Evolutionary conservation across 2,888 invertebrate genomes (phyloP).

Genomic region (Xanthostigma xanthostigma): DNA sequence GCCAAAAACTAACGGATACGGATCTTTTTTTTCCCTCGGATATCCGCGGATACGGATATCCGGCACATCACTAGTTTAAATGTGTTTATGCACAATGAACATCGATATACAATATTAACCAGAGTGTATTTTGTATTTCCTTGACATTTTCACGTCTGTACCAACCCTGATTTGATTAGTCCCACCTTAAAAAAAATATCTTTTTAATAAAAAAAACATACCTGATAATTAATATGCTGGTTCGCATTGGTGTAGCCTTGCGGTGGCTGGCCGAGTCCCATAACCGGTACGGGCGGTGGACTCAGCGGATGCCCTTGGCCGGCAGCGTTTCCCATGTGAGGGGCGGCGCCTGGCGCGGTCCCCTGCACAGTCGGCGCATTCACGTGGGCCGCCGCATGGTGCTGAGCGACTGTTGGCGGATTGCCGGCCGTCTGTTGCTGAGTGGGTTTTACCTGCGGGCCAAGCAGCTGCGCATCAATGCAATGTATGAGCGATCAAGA

Average conservation of each 20-base stretch:
- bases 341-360: conserved; percentile 23
- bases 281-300: conserved; percentile 45
- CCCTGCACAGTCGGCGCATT: conserved; percentile 21
- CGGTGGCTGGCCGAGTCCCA: conserved; percentile 35
- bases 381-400: conserved; percentile 5
- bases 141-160: too few species aligned
- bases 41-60: too few species aligned
- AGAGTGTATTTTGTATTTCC: too few species aligned
- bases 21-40: too few species aligned
- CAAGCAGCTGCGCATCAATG: conserved; percentile 32
- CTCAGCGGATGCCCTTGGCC: conserved; percentile 29
- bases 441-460: conserved; percentile 58
- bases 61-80: too few species aligned
- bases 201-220: conserved; percentile 23
- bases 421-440: conserved; percentile 50
- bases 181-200: too few species aligned
- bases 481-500: conserved; percentile 26
- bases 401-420: conserved; percentile 17
- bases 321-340: conserved; percentile 22
- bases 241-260: conserved; percentile 31
- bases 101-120: too few species aligned
- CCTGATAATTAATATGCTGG: conserved; percentile 58
- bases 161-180: too few species aligned
- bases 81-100: too few species aligned
- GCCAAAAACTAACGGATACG: too few species aligned